A percentile compares a stretch with the other conserved stretches of the same genome.
These are phyloP conservation scores for Strigamia maritima DNA, from an alignment of 2,888 invertebrate species.

Conservation along the genomic window DNA sequence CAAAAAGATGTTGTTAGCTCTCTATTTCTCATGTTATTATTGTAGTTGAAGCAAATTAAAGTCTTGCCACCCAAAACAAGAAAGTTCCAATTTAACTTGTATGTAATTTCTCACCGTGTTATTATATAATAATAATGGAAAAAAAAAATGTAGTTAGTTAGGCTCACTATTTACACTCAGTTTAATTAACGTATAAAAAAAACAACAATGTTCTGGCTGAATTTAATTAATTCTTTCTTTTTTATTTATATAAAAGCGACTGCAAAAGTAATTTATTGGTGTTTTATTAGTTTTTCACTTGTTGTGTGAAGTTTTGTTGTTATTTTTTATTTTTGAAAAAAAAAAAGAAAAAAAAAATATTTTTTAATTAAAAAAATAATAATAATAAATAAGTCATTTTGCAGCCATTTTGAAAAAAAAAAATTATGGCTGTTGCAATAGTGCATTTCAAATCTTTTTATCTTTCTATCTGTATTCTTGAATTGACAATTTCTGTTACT, in stretches of 20 bases:
- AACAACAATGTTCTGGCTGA: background rate
- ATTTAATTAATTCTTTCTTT: background rate
- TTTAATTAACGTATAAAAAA: background rate
- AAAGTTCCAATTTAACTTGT: slow-evolving; percentile 28
- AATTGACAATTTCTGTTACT: slow-evolving; percentile 17
- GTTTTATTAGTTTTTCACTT: background rate
- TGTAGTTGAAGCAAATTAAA: slow-evolving; percentile 25
- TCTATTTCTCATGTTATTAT: slow-evolving; percentile 18
- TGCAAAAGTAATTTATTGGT: background rate
- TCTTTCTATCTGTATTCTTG: slow-evolving; percentile 6
- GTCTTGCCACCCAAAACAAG: slow-evolving; percentile 1
- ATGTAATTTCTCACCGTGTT: slow-evolving; percentile 25
- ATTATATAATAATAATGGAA: slow-evolving; percentile 15
- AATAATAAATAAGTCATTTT: background rate
- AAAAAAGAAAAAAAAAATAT: no score
- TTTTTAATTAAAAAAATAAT: background rate
- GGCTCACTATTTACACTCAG: slow-evolving; percentile 19
- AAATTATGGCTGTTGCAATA: background rate
- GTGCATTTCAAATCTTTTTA: slow-evolving; percentile 14
- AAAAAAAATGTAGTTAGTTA: slow-evolving; percentile 20
- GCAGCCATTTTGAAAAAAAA: background rate
- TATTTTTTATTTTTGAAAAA: no score
- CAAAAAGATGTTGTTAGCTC: slow-evolving; percentile 7
- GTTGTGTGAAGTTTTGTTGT: background rate
- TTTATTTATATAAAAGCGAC: background rate